Percentiles rank a stretch among this genome's conserved stretches.
Conservation (phyloP, 1,140 invertebrate genomes). For the Lordiphosa mommai region DNA sequence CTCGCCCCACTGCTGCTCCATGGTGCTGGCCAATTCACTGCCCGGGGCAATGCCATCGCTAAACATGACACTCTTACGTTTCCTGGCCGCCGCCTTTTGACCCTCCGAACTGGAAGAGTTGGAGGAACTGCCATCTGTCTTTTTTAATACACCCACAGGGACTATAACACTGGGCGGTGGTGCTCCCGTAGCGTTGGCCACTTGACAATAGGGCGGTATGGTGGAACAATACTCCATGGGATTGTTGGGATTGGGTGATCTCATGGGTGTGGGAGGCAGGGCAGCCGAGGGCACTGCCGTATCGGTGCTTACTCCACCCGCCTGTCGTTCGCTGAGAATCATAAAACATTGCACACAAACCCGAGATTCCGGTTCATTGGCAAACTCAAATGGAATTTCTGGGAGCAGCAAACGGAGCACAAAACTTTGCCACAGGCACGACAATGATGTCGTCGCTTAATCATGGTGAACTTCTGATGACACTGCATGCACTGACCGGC, state of each 20-base stretch:
- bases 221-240: slow-evolving; percentile 94
- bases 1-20: slow-evolving; percentile 72
- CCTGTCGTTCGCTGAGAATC: slow-evolving; percentile 81
- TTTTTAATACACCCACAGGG: slow-evolving; percentile 90
- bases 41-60: slow-evolving; percentile 95
- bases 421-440: slow-evolving; percentile 92
- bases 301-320: slow-evolving; percentile 1
- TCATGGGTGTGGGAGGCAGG: slow-evolving; percentile 54
- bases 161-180: slow-evolving; percentile 90
- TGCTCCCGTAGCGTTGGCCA: slow-evolving; percentile 81
- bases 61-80: slow-evolving; percentile 91
- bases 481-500: slow-evolving; percentile 91
- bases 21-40: slow-evolving; percentile 89
- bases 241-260: slow-evolving; percentile 90
- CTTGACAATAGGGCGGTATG: slow-evolving; percentile 90
- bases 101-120: slow-evolving; percentile 67
- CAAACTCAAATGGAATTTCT: slow-evolving; percentile 88
- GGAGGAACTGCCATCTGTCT: slow-evolving; percentile 82
- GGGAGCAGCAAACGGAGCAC: slow-evolving; percentile 90
- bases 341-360: slow-evolving; percentile 84
- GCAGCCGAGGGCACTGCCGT: slow-evolving; percentile 16
- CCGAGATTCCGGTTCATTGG: slow-evolving; percentile 82
- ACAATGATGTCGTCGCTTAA: slow-evolving; percentile 92
- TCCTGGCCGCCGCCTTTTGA: slow-evolving; percentile 81
- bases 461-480: slow-evolving; percentile 88